Evolutionary conservation across 2,888 invertebrate genomes (phyloP).

Genomic region (Drosophila anceps): DNA sequence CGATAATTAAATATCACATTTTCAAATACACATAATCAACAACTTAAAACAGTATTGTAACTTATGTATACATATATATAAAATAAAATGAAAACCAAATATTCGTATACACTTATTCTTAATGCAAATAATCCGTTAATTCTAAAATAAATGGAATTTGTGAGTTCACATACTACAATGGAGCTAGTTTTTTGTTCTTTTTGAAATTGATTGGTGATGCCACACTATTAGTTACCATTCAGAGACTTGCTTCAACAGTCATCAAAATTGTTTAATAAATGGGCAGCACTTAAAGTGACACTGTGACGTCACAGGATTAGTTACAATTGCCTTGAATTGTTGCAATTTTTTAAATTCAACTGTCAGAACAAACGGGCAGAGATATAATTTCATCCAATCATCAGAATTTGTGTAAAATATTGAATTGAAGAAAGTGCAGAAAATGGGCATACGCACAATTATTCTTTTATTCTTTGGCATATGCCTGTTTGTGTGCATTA

Average conservation of each 20-base stretch:
- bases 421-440: slow-evolving; percentile 11
- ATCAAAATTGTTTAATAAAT: background rate
- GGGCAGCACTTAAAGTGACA: slow-evolving; percentile 8
- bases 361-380: too few relatives aligned
- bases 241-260: background rate
- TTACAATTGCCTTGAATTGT: background rate
- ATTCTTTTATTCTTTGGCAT: slow-evolving; percentile 84
- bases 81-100: too few relatives aligned
- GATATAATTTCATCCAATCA: background rate
- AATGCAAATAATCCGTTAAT: too few relatives aligned
- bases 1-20: too few relatives aligned
- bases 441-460: slow-evolving; percentile 29
- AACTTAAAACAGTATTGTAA: too few relatives aligned
- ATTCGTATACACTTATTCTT: too few relatives aligned
- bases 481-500: slow-evolving; percentile 85
- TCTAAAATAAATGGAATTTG: too few relatives aligned
- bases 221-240: background rate
- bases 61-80: too few relatives aligned
- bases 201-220: too few relatives aligned
- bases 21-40: too few relatives aligned
- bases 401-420: background rate
- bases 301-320: background rate
- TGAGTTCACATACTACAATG: too few relatives aligned
- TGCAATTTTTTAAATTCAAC: background rate
- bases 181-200: too few relatives aligned